Evolutionary conservation across 2,888 invertebrate genomes (phyloP).

Genomic region (Drosophila lutescens): DNA sequence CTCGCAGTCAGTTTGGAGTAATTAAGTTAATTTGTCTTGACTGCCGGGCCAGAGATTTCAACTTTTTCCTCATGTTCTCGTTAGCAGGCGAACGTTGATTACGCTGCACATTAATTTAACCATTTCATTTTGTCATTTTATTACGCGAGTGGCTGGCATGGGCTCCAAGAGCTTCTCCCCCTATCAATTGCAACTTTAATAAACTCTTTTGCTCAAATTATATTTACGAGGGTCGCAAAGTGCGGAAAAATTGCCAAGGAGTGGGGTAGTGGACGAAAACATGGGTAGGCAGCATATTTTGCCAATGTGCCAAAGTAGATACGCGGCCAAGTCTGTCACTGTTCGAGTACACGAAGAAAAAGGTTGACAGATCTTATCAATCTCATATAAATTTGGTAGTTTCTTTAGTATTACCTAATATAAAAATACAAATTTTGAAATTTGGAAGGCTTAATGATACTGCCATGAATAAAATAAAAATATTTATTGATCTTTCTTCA

Average conservation of each 20-base stretch:
- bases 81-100: slow-evolving; percentile 40
- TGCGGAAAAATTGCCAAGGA: slow-evolving; percentile 47
- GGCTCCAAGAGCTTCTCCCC: slow-evolving; percentile 34
- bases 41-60: slow-evolving; percentile 42
- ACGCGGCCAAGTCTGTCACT: slow-evolving; percentile 57
- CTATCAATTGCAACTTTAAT: slow-evolving; percentile 68
- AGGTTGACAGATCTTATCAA: background rate
- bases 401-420: too few relatives aligned
- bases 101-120: slow-evolving; percentile 42
- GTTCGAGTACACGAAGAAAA: slow-evolving; percentile 9
- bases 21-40: slow-evolving; percentile 47
- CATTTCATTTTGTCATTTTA: slow-evolving; percentile 46
- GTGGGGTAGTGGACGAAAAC: background rate
- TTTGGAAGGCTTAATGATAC: too few relatives aligned
- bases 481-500: background rate
- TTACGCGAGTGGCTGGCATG: slow-evolving; percentile 24
- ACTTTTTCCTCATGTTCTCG: slow-evolving; percentile 40
- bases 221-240: slow-evolving; percentile 71
- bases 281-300: slow-evolving; percentile 43
- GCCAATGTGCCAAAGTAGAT: slow-evolving; percentile 59
- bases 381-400: too few relatives aligned
- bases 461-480: too few relatives aligned
- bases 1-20: slow-evolving; percentile 38
- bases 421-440: too few relatives aligned
- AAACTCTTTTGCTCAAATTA: slow-evolving; percentile 74